Percentiles rank a stretch among this genome's conserved stretches.
Evolutionary conservation across 2,888 invertebrate species (phyloP).

Genomic region (Cosmopolites sordidus): DNA sequence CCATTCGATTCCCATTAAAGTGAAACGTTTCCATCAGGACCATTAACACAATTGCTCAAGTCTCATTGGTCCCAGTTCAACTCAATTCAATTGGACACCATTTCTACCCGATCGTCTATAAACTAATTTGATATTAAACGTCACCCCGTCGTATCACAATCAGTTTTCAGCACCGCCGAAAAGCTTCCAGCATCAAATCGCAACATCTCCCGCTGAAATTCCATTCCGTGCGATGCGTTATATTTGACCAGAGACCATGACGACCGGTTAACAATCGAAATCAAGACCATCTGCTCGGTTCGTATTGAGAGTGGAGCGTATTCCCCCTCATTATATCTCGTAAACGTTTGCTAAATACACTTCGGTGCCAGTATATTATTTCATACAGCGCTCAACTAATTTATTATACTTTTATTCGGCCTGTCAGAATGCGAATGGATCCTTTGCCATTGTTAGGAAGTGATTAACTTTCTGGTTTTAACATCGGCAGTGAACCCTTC

Average conservation of each 20-base stretch:
- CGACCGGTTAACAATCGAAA: constrained; percentile 46
- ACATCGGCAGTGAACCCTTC: constrained; percentile 2
- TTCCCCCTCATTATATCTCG: constrained; percentile 40
- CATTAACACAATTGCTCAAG: constrained; percentile 1
- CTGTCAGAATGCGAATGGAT: constrained; percentile 39
- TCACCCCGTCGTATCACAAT: constrained; percentile 37
- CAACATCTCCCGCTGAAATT: constrained; percentile 30
- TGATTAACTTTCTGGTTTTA: constrained; percentile 40
- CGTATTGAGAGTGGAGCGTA: constrained; percentile 38
- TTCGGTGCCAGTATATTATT: constrained; percentile 44
- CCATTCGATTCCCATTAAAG: not conserved
- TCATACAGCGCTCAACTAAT: constrained; percentile 46
- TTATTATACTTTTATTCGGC: constrained; percentile 39
- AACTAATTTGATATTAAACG: constrained; percentile 49
- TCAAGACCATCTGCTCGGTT: constrained; percentile 46
- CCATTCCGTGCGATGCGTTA: constrained; percentile 34
- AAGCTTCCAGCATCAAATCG: constrained; percentile 11
- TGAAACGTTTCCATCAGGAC: not conserved
- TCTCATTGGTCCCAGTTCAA: constrained; percentile 2
- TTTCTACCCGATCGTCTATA: constrained; percentile 43
- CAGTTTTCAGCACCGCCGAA: constrained; percentile 30
- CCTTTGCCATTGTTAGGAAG: constrained; percentile 37
- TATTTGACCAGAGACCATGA: constrained; percentile 46
- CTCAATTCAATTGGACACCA: constrained; percentile 27
- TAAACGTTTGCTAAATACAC: constrained; percentile 49